Conservation (phyloP, 2,797 vertebrate genomes). For the Triplophysa bombifrons region DNA sequence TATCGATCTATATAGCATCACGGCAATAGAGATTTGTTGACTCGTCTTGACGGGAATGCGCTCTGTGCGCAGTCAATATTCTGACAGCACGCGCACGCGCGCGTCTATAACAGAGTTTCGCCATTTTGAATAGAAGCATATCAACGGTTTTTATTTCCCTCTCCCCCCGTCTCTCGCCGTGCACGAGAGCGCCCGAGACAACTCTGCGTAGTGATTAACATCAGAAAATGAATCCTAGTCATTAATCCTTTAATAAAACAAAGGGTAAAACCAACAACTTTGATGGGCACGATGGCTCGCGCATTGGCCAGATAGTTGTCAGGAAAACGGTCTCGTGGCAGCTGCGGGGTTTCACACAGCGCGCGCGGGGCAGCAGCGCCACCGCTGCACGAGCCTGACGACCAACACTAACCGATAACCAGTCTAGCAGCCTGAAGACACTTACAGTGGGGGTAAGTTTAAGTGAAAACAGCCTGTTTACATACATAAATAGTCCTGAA, state of each 20-base stretch:
- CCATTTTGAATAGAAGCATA: conserved; percentile 85
- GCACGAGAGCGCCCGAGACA: conserved; percentile 68
- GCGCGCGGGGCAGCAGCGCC: conserved; percentile 42
- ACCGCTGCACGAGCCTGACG: conserved; percentile 36
- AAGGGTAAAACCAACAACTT: neutral
- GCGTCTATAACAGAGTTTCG: conserved; percentile 67
- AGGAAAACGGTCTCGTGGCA: conserved; percentile 55
- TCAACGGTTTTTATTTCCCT: conserved; percentile 76
- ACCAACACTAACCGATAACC: conserved; percentile 14
- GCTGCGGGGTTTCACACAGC: conserved; percentile 33
- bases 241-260: neutral
- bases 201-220: conserved; percentile 54
- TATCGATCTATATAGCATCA: too few species aligned
- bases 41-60: neutral
- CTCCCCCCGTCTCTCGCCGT: conserved; percentile 53
- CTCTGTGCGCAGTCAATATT: neutral
- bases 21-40: neutral
- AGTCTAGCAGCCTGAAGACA: conserved; percentile 24
- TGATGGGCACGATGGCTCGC: conserved; percentile 19
- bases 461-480: neutral
- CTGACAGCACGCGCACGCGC: conserved; percentile 70
- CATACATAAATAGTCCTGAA: neutral
- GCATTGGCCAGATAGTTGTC: conserved; percentile 29
- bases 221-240: conserved; percentile 12
- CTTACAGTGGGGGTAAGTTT: conserved; percentile 36